phyloP scores from a whole-genome alignment of 2,797 vertebrate genomes.

The Myripristis jacobus region DNA sequence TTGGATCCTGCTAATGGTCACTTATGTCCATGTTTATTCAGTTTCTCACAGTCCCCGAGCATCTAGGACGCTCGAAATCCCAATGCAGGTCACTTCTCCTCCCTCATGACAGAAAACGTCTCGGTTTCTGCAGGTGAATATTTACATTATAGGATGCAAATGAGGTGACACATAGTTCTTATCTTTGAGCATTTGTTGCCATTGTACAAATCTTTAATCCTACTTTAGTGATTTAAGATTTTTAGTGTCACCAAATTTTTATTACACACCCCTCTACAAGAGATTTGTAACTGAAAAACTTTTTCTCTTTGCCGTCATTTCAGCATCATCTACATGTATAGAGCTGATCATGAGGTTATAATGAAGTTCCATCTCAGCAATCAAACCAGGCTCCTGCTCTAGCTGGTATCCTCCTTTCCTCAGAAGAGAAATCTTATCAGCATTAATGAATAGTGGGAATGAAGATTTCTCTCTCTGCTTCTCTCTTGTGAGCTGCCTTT shows the following conservation, averaged over 20 bases:
- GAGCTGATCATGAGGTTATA: conserved; percentile 27
- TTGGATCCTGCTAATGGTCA: no score
- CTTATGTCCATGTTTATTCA: no score
- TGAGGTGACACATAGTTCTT: no score
- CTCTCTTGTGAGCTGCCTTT: conserved; percentile 47
- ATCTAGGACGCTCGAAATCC: no score
- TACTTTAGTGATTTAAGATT: conserved; percentile 1
- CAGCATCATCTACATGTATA: conserved; percentile 21
- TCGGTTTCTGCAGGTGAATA: no score
- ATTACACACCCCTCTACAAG: neutral
- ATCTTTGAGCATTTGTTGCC: no score
- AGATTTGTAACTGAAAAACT: neutral
- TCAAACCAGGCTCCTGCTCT: conserved; percentile 47
- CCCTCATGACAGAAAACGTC: no score
- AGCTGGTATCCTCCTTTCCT: conserved; percentile 35
- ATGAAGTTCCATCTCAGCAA: conserved; percentile 39
- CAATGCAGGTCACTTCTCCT: no score
- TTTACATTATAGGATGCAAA: no score
- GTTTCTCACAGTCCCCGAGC: no score
- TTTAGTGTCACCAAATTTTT: neutral
- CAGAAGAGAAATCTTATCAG: conserved; percentile 46
- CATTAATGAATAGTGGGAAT: conserved; percentile 54
- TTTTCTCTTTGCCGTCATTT: conserved; percentile 10
- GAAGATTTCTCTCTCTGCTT: conserved; percentile 25
- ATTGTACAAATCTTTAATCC: no score